Evolutionary conservation across 2,113 vertebrate species (phyloP).

Genomic region (Micronycteris hirsuta): DNA sequence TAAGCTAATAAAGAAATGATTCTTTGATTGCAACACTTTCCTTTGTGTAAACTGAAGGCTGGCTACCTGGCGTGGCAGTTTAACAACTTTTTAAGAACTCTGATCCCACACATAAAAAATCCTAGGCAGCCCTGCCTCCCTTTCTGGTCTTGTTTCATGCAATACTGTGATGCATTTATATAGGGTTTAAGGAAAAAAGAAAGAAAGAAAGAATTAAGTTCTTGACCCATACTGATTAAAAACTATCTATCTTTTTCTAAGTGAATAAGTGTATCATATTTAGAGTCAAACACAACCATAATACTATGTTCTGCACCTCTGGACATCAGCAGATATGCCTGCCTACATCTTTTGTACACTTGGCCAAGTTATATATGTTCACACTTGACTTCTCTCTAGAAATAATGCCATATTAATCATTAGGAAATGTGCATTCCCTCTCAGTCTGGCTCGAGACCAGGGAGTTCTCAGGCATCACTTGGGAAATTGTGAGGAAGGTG

Average conservation of each 20-base stretch:
- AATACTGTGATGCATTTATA: background rate
- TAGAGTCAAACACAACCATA: background rate
- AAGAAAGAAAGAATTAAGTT: background rate
- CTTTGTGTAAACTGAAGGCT: constrained; percentile 55
- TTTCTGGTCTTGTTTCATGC: background rate
- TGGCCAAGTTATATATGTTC: constrained; percentile 19
- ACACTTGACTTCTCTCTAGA: constrained; percentile 40
- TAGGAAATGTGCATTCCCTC: background rate
- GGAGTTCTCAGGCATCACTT: background rate
- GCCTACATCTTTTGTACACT: background rate
- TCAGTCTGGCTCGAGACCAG: background rate
- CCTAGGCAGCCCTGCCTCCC: background rate
- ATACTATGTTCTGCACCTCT: background rate
- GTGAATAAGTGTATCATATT: background rate
- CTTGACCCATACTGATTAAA: background rate
- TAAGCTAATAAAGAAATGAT: constrained; percentile 61
- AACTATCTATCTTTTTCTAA: background rate
- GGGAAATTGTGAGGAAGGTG: background rate
- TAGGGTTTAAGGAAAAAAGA: background rate
- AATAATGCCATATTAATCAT: background rate
- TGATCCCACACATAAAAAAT: background rate
- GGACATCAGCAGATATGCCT: background rate
- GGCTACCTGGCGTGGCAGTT: constrained; percentile 19
- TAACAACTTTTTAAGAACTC: constrained; percentile 31
- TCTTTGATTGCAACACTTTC: constrained; percentile 48